Evolutionary conservation across 2,888 invertebrate species (phyloP), one percentile per base, ranked within the genome.

Genomic region (Orthonevra nobilis): DNA sequence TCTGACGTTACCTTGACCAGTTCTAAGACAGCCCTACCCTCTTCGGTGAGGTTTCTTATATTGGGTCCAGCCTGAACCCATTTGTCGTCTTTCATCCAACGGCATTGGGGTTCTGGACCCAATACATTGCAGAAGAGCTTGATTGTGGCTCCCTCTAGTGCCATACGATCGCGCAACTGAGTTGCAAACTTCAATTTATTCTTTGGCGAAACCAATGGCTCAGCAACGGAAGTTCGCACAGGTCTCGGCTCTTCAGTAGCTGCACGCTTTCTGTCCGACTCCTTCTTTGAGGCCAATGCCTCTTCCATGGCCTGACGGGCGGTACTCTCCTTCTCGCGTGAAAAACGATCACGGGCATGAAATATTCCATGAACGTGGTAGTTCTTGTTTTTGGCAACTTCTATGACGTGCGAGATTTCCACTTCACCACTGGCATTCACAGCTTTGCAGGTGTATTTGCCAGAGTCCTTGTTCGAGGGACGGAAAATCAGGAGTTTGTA

Each of bases 101-200:
- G 91, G 3, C 95, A 90, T 19, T 90, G 90, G 6, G 95, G 92
- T 77, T 93, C 92, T 0, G 93, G 92, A 2, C 94, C 94, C 54
- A 95, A 89, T 1, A 95, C 92, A 44, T 93, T 94, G 84, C 95
- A 96, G 0, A 93, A 94, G 20, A 96, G 88, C 88, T 94, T 94
- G 1, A 95, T 92, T 54, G 93, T 91, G 0, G 94, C 93, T 0
- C 94, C 94, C 86, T 93, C 92, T 0, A 94, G 92, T 1, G 94
- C 93, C 46, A 94, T 94, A 83, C 94, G 91, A 84, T 96, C 95
- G 0, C 93, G 93, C 63, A 97, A 87, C 82, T 92, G 92, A 1
- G 94, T 94, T 32, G 94, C 94, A 85, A 96, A 96, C 74, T 85
- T 84, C 0, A 89, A 63, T 75, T 89, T 88, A 72, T 89, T 88